Base-by-base conservation (phyloP, 2,797 vertebrate genomes). In the Macrochelys suwanniensis region DNA sequence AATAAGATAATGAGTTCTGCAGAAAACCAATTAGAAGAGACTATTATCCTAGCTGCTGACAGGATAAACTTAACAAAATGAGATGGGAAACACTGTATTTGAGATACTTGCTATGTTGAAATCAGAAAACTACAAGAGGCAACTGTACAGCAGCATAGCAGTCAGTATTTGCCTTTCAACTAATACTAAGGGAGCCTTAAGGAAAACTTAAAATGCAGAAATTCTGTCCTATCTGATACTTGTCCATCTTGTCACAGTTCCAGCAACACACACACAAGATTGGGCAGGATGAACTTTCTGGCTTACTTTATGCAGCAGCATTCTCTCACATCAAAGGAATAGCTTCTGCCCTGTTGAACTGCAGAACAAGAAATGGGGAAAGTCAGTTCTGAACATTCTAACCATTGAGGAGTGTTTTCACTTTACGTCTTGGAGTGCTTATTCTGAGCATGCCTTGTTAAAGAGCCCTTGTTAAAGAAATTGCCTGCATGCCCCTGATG, bases 1-100 rank as follows among this genome's bases (percentile, higher is more conserved):
- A 88, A 90, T 79, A 68, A 92, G 50, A 88, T 94, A 89, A 91
- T 21, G 11, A 82, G 65, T 84, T 21, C 47, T 87, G n/a, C 54
- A 89, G 71, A 88, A 47, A 42, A 84, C 19, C 11, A 82, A 33
- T 88, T 89, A 82, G 74, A 80, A 80, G 28, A 87, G 28, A 57
- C 28, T 57, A 21, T 37, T 54, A 74, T 11, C 42, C 26, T n/a
- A 78, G 45, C 11, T 23, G 80, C 5, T 57, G 13, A 90, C 49
- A 87, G 61, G 37, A 83, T 82, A 76, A 89, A 61, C 0, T 0
- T 68, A 82, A 87, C 16, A 42, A 42, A 82, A 84, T 50, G 56
- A 81, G 65, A 45, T 13, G 42, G 10, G 5, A 54, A 11, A n/a
- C 47, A 57, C 25, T 74, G 42, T 61, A 76, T 65, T 53, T 93